Evolutionary conservation across 2,113 vertebrate species (phyloP), one percentile per base, ranked within the genome.

Genomic region (Podarcis muralis): DNA sequence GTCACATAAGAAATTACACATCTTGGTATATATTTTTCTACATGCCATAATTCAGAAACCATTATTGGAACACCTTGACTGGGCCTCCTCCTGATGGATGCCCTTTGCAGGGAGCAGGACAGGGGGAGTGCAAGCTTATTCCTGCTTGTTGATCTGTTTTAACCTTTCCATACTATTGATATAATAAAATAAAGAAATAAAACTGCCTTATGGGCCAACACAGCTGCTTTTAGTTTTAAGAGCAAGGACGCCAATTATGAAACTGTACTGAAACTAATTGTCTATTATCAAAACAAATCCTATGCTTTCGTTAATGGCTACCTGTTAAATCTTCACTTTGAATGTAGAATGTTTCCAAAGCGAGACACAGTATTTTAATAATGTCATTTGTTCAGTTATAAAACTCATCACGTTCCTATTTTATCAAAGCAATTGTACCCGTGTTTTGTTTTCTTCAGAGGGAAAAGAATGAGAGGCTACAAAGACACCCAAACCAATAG

Each of bases 271-370:
- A 86, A 94, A 96, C 85, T 91, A 90, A 72, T 88, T 91, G 90
- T 43, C 89, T 91, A 75, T 95, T 93, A 96, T 89, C 87, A 82
- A 92, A 92, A 92, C 89, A 94, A 93, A 96, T 40, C 81, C 78
- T 76, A 89, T 92, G 94, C 90, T 90, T 90, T 81, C 86, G 89
- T 93, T 18, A 95, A 96, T 87, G 86, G 95, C 84, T 95, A 95
- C 93, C 92, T 89, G 43, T 94, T 96, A 93, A 96, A 94, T 94
- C 94, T 94, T 90, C 80, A 86, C 88, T 92, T 91, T 87, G 97
- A 96, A 97, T 95, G 93, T 92, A 95, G 96, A 97, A 93, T 1
- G 30, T 9, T 95, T 92, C 96, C 95, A 95, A 90, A 93, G 94
- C 93, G 95, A 93, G 80, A 84, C 30, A 78, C 25, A 43, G 71